These are phyloP conservation scores for Pangasianodon hypophthalmus DNA, from an alignment of 2,113 vertebrate species.

Conservation along the genomic window DNA sequence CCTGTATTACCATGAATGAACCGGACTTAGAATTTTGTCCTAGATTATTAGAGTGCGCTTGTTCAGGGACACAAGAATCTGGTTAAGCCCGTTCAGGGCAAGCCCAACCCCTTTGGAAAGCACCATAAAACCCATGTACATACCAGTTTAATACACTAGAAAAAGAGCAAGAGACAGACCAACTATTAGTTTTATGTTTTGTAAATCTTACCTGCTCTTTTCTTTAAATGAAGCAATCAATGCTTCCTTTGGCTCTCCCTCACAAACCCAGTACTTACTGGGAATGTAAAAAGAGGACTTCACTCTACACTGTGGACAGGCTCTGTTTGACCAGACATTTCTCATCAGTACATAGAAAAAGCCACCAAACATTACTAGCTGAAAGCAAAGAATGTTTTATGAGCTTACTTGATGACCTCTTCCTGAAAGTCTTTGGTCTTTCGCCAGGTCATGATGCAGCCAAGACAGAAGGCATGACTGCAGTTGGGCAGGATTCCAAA, in stretches of 20 bases:
- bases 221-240: conserved; percentile 81
- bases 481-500: conserved; percentile 89
- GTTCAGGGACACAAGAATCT: neutral
- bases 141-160: neutral
- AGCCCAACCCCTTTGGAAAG: neutral
- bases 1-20: neutral
- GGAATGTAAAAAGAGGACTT: conserved; percentile 87
- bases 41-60: neutral
- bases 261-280: conserved; percentile 83
- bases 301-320: conserved; percentile 86
- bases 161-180: neutral
- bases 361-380: neutral
- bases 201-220: conserved; percentile 74
- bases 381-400: neutral
- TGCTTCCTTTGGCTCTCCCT: conserved; percentile 72
- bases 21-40: neutral
- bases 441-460: conserved; percentile 84
- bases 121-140: neutral
- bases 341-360: neutral
- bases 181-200: neutral
- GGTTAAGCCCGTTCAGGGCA: neutral
- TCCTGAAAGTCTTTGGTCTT: conserved; percentile 76
- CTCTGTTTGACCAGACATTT: conserved; percentile 63
- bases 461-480: conserved; percentile 80
- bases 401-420: conserved; percentile 77